Percentiles rank a stretch among this genome's conserved stretches.
Conservation (phyloP, 2,888 invertebrate genomes). For the Tenthredo notha region DNA sequence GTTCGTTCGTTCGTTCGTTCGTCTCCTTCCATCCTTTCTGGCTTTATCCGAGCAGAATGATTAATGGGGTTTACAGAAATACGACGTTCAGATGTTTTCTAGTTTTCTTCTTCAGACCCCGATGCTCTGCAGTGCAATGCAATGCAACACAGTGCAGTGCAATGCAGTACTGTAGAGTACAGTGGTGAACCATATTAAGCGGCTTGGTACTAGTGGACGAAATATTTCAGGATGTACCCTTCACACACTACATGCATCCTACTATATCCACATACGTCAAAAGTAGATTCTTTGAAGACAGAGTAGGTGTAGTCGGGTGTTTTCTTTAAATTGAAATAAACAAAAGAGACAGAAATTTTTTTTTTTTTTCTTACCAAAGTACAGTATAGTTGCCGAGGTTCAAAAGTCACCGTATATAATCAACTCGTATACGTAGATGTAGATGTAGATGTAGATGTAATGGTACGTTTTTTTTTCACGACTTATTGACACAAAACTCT, state of each 20-base stretch:
- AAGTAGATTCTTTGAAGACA: not conserved
- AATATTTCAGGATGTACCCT: constrained; percentile 20
- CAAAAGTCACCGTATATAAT: not conserved
- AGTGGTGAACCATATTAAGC: not conserved
- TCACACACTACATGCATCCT: not conserved
- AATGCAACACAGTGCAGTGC: not conserved
- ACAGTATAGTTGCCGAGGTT: not conserved
- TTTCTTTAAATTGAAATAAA: constrained; percentile 21
- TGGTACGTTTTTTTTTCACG: constrained; percentile 15
- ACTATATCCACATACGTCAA: not conserved
- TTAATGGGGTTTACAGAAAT: constrained; percentile 74
- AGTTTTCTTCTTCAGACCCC: constrained; percentile 45
- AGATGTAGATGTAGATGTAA: not conserved
- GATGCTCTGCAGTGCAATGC: not conserved
- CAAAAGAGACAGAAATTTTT: not conserved
- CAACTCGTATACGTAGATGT: not conserved
- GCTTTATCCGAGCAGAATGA: constrained; percentile 74
- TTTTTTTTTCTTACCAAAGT: not conserved
- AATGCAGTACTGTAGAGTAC: not conserved
- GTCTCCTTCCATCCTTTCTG: constrained; percentile 64
- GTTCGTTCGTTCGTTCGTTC: constrained; percentile 67
- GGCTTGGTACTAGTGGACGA: constrained; percentile 24
- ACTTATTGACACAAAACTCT: constrained; percentile 6
- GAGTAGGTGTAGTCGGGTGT: constrained; percentile 1
- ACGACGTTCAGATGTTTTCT: constrained; percentile 53